phyloP scores from a whole-genome alignment of 2,797 vertebrate genomes.

The Eurystomus glaucurus region DNA sequence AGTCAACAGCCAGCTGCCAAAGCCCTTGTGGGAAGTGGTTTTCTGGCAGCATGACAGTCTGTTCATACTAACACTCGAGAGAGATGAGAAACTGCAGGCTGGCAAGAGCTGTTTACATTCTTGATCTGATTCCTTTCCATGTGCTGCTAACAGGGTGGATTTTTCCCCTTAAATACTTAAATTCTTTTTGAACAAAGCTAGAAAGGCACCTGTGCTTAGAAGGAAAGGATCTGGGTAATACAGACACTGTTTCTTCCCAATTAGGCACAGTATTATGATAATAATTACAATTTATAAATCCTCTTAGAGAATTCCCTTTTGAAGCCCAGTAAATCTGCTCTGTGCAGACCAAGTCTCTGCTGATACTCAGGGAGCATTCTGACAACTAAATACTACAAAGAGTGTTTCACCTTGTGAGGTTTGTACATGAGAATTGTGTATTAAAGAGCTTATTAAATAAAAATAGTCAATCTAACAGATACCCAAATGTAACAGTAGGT shows the following conservation, averaged over 20 bases:
- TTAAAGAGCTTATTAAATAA: neutral
- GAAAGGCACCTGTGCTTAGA: neutral
- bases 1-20: neutral
- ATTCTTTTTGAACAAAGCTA: neutral
- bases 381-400: neutral
- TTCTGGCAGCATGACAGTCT: neutral
- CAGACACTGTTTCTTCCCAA: neutral
- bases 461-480: neutral
- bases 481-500: neutral
- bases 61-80: neutral
- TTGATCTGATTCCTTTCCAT: neutral
- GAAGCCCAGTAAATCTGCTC: neutral
- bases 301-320: neutral
- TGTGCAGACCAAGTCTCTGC: neutral
- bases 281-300: neutral
- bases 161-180: neutral
- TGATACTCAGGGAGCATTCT: neutral
- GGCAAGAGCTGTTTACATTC: neutral
- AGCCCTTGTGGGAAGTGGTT: neutral
- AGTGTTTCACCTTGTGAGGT: neutral
- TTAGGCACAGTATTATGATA: neutral
- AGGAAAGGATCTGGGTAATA: neutral
- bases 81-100: neutral
- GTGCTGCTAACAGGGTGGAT: neutral
- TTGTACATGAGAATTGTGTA: accelerated